phyloP scores from a whole-genome alignment of 2,113 vertebrate species.

The Hirundichthys speculiger region DNA sequence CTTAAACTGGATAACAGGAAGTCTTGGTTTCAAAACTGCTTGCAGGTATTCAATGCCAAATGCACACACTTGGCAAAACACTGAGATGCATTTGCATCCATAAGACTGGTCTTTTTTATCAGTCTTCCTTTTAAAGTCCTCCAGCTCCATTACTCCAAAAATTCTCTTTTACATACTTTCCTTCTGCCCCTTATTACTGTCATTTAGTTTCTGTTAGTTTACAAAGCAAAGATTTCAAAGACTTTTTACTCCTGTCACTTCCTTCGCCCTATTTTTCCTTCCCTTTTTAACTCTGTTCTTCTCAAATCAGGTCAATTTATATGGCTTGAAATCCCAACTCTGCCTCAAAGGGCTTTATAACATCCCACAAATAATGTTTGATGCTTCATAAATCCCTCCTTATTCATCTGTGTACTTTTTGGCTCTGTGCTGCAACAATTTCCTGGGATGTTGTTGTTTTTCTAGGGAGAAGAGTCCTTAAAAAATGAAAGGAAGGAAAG shows the following conservation, averaged over 20 bases:
- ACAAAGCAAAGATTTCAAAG: background rate
- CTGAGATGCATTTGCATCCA: conserved; percentile 1
- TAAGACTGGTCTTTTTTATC: conserved; percentile 4
- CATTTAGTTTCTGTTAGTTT: conserved; percentile 10
- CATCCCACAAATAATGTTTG: conserved; percentile 1
- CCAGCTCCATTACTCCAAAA: background rate
- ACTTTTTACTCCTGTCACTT: conserved; percentile 1
- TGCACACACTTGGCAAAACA: background rate
- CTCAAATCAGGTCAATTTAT: conserved; percentile 10
- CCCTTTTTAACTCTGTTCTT: background rate
- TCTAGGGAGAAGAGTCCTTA: background rate
- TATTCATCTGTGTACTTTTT: background rate
- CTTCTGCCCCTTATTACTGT: conserved; percentile 12
- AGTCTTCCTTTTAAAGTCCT: conserved; percentile 1
- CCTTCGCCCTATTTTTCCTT: conserved; percentile 9
- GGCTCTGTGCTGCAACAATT: background rate
- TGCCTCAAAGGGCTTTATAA: conserved; percentile 8
- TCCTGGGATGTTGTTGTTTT: background rate
- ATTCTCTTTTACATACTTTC: conserved; percentile 8
- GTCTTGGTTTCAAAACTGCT: conserved; percentile 16
- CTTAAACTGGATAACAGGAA: conserved; percentile 23
- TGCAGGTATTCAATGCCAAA: conserved; percentile 4
- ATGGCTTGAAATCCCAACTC: conserved; percentile 1
- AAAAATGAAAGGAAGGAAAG: no score
- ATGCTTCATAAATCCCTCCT: background rate